Evolutionary conservation across 2,113 vertebrate species (phyloP).

Genomic region (Natator depressus): DNA sequence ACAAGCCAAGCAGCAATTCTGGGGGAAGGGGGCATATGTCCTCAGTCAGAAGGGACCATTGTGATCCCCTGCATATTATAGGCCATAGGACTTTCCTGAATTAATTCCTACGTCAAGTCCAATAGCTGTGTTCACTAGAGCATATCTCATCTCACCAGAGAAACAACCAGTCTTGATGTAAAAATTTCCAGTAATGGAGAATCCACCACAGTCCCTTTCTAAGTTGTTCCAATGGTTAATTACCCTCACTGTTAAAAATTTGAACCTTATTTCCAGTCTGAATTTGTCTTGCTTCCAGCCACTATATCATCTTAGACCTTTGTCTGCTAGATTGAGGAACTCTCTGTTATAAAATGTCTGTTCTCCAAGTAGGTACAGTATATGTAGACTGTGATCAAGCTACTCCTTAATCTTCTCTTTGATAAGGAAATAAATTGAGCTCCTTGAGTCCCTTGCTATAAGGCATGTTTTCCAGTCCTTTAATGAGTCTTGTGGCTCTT

Average conservation of each 20-base stretch:
- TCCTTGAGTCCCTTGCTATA: background rate
- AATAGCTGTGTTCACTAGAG: accelerated
- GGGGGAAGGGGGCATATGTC: too few species aligned
- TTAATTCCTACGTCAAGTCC: background rate
- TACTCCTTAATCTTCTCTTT: background rate
- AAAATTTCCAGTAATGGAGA: background rate
- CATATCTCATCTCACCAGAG: background rate
- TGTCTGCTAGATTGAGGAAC: background rate
- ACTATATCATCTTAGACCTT: background rate
- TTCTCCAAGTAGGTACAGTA: background rate
- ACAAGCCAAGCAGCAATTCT: too few species aligned
- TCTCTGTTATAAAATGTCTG: background rate
- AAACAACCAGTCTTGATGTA: accelerated
- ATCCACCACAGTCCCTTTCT: background rate
- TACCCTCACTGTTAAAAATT: background rate
- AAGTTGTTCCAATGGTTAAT: background rate
- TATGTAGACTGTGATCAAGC: background rate
- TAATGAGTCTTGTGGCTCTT: background rate
- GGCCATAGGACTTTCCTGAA: background rate
- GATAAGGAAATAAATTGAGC: background rate
- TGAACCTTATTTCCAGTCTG: background rate
- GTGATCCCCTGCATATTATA: background rate
- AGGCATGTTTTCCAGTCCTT: background rate
- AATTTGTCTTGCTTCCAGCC: background rate
- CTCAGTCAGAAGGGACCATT: background rate